A percentile compares a stretch with the other conserved stretches of the same genome.
phyloP scores from a whole-genome alignment of 2,888 invertebrate species.

The Cryptus viduatorius region DNA sequence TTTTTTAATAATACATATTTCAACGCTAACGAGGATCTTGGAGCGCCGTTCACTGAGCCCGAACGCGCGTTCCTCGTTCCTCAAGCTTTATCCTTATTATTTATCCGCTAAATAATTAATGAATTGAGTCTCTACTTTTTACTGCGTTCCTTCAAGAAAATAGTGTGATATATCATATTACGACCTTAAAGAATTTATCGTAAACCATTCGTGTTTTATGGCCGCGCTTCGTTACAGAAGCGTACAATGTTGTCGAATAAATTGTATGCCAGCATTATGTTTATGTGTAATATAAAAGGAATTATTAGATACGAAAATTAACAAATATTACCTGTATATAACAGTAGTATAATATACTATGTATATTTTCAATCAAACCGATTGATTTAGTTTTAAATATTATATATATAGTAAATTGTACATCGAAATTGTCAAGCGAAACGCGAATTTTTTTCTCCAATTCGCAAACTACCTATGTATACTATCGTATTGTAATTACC shows the following conservation, averaged over 20 bases:
- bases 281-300: slow-evolving; percentile 45
- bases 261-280: slow-evolving; percentile 45
- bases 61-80: slow-evolving; percentile 42
- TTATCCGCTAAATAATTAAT: slow-evolving; percentile 10
- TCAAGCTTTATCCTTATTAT: slow-evolving; percentile 4
- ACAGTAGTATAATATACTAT: slow-evolving; percentile 34
- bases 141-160: background rate
- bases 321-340: slow-evolving; percentile 38
- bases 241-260: slow-evolving; percentile 22
- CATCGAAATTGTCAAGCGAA: slow-evolving; percentile 43
- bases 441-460: background rate
- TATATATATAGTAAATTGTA: slow-evolving; percentile 38
- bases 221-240: slow-evolving; percentile 11
- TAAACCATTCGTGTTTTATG: slow-evolving; percentile 19
- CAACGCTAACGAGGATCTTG: slow-evolving; percentile 23
- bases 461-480: slow-evolving; percentile 3
- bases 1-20: background rate
- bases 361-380: slow-evolving; percentile 49
- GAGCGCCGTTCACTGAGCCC: slow-evolving; percentile 52
- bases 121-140: background rate
- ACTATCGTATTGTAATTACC: background rate
- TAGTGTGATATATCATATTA: slow-evolving; percentile 15
- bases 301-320: slow-evolving; percentile 37
- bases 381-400: slow-evolving; percentile 6
- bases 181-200: slow-evolving; percentile 8